phyloP scores from a whole-genome alignment of 2,113 vertebrate species.

The Triplophysa siluroides region DNA sequence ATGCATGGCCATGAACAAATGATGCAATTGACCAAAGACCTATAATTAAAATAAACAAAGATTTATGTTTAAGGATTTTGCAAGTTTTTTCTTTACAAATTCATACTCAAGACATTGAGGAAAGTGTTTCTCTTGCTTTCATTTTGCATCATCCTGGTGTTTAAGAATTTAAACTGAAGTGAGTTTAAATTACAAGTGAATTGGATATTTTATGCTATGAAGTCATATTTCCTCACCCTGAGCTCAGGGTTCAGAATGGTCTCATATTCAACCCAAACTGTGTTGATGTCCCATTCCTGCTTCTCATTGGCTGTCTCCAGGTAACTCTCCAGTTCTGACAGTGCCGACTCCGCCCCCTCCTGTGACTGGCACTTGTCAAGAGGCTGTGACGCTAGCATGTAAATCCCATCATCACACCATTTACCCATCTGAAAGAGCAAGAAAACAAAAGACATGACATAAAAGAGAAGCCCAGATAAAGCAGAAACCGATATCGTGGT shows the following conservation, averaged over 20 bases:
- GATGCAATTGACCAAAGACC: not conserved
- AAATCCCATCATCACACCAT: conserved; percentile 95
- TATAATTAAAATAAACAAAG: not conserved
- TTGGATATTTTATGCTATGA: not conserved
- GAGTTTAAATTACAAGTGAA: not conserved
- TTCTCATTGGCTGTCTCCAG: conserved; percentile 80
- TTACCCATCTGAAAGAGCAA: conserved; percentile 77
- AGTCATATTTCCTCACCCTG: conserved; percentile 71
- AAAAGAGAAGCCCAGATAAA: not conserved
- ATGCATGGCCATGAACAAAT: too few species aligned
- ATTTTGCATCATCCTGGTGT: not conserved
- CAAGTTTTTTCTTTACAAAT: not conserved
- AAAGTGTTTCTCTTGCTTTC: not conserved
- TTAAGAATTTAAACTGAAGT: not conserved
- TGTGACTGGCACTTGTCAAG: conserved; percentile 98
- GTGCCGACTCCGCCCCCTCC: conserved; percentile 91
- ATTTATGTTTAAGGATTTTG: too few species aligned
- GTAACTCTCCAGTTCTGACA: conserved; percentile 92
- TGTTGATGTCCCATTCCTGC: conserved; percentile 78
- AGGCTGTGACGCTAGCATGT: conserved; percentile 90
- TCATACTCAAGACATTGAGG: not conserved
- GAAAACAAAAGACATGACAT: not conserved
- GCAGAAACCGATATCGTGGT: not conserved
- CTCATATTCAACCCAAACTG: conserved; percentile 82
- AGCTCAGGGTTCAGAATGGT: conserved; percentile 84